Percentiles rank a stretch among this genome's conserved stretches.
These are phyloP conservation scores for Pararge aegeria DNA, from an alignment of 1,140 invertebrate species.

Conservation along the genomic window DNA sequence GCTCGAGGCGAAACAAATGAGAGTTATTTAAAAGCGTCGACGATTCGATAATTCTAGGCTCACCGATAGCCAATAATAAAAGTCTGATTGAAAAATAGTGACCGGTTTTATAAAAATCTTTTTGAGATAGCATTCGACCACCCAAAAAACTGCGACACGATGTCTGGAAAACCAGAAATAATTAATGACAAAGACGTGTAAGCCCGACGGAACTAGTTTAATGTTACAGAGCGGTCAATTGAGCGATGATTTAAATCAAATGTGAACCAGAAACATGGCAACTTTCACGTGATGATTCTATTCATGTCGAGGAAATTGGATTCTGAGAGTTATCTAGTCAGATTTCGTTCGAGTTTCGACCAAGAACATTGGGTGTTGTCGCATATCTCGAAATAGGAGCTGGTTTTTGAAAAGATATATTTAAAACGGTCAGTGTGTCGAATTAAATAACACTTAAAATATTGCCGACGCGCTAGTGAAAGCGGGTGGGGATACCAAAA, in stretches of 20 bases:
- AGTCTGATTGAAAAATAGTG: conserved; percentile 25
- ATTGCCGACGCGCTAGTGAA: conserved; percentile 62
- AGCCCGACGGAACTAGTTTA: conserved; percentile 40
- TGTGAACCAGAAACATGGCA: conserved; percentile 47
- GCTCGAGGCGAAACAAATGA: conserved; percentile 66
- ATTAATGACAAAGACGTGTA: conserved; percentile 31
- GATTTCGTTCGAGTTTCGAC: conserved; percentile 45
- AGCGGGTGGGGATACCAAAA: conserved; percentile 49
- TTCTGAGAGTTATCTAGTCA: conserved; percentile 42
- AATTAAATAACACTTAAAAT: conserved; percentile 73
- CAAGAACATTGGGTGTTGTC: conserved; percentile 49
- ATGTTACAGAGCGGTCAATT: conserved; percentile 48
- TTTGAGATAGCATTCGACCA: conserved; percentile 22
- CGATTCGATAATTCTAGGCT: conserved; percentile 46
- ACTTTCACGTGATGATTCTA: conserved; percentile 60
- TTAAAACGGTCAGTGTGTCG: conserved; percentile 63
- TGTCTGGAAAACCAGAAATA: conserved; percentile 28
- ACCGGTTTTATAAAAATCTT: conserved; percentile 16
- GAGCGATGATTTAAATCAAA: conserved; percentile 56
- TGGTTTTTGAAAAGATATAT: conserved; percentile 34
- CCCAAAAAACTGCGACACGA: conserved; percentile 22
- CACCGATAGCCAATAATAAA: conserved; percentile 25
- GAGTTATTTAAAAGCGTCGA: conserved; percentile 56
- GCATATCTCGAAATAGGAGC: conserved; percentile 47
- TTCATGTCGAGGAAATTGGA: conserved; percentile 44